Percentiles rank a stretch among this genome's conserved stretches.
These are phyloP conservation scores for Erythrolamprus reginae DNA, from an alignment of 2,113 vertebrate species.

Conservation along the genomic window DNA sequence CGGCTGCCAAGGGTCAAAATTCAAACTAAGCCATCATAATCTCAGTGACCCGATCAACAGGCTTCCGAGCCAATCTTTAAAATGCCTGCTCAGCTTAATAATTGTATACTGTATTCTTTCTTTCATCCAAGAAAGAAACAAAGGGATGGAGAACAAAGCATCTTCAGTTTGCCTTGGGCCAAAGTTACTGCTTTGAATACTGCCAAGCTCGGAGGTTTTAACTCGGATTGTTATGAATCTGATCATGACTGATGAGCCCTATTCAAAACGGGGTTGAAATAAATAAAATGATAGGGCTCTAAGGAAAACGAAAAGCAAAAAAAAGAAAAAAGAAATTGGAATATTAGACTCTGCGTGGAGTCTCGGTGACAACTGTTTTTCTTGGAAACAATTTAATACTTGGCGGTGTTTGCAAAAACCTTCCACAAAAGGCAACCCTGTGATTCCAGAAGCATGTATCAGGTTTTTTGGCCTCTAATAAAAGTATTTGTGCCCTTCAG, in stretches of 20 bases:
- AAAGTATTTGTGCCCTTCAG: constrained; percentile 39
- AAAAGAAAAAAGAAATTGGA: neutral
- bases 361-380: constrained; percentile 24
- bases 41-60: neutral
- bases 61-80: neutral
- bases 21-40: neutral
- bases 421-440: neutral
- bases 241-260: constrained; percentile 15
- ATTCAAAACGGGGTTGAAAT: constrained; percentile 17
- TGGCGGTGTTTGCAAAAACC: constrained; percentile 17
- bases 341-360: constrained; percentile 12
- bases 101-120: neutral
- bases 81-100: neutral
- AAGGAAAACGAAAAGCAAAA: constrained; percentile 9
- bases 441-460: constrained; percentile 17
- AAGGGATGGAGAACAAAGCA: neutral
- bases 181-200: neutral
- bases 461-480: constrained; percentile 31
- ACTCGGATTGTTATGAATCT: neutral
- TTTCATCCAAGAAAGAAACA: neutral
- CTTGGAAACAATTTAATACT: constrained; percentile 37
- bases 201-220: neutral
- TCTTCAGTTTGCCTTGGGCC: neutral
- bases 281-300: constrained; percentile 25
- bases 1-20: neutral